Base-by-base conservation (phyloP, 2,797 vertebrate species). In the Acipenser transmontanus region DNA sequence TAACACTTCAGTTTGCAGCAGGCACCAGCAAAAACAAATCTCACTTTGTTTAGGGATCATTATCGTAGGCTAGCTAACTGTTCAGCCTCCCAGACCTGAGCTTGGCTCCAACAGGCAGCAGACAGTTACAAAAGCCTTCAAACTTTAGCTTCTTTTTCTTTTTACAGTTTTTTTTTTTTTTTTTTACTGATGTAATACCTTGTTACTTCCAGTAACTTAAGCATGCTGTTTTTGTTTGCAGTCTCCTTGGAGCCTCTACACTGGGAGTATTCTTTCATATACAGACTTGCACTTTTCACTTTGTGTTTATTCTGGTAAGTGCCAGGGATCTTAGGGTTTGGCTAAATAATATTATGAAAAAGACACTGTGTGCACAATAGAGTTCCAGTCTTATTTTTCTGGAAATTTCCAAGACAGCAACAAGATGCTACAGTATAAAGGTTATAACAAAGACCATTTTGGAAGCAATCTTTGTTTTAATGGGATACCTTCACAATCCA, bases 221-320 rank as follows among this genome's bases (percentile, higher is more conserved):
- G 34, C 34, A 34, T 4, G 34, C 34, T 34, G 34, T 8, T 50
- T 20, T 17, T 11, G 20, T 50, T 49, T 50, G 2, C 50, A 13
- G 48, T 64, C 47, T 14, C 63, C 63, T 17, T 17, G 10, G 49
- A 64, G 48, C 48, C 12, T 11, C 12, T 51, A 17, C 63, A 64
- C 63, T 50, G 63, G 48, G 6, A 4, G 49, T 51, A 13, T 50
- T 64, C 63, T 64, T 50, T 64, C 66, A 47, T 8, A 17, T 59
- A 77, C 75, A 81, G 78, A 87, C 74, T 70, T 78, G 70, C 78
- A 79, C 85, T 86, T 84, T 84, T 82, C 78, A 82, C 79, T 79
- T 78, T 67, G 34, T 85, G 78, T 85, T 85, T 80, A 86, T 78
- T 84, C 76, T 82, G 78, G 82, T 83, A 85, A 87, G 86, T 84